Base-by-base conservation (phyloP, 2,888 invertebrate genomes). In the Melieria picta region DNA sequence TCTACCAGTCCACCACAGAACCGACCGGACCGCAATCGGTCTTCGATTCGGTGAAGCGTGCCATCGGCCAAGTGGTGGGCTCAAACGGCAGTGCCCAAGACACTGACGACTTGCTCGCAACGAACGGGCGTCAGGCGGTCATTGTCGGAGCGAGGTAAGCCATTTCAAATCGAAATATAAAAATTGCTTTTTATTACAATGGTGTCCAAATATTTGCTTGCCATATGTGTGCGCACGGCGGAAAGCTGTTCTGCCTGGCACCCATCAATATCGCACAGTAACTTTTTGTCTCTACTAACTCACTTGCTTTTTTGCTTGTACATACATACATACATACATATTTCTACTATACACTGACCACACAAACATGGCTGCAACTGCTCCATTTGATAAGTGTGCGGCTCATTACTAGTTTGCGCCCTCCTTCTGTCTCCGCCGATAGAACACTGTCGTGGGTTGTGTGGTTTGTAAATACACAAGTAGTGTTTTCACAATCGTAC, bases 1-100 rank as follows among this genome's bases (percentile, higher is more conserved):
- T 87, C 77, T 87, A 87, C 80, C 87, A 87, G 78, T 83, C 86
- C 75, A 87, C 87, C 77, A 87, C 87, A 81, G 87, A 87, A 80
- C 87, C 87, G 67, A 82, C 84, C 62, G 84, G 85, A 64, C 82
- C 87, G 71, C 83, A 83, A 74, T 86, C 87, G 69, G 86, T 87
- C 11, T 85, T 87, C 74, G 85, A 84, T 76, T 84, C 86, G 71
- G 80, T 87, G 70, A 87, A 86, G 77, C 83, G 87, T 75, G 87
- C 83, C 7, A 84, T 87, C 76, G 87, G 87, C 72, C 85, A 87
- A 77, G 87, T 85, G 77, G 86, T 87, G 79, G 86, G 87, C 78
- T 82, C 83, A 74, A 76, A 75, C 75, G 80, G 81, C 58, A 72
- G 77, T 58, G 80, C 81, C 55, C 78, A 80, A 76, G 82, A 82